These are phyloP conservation scores for Myotis vivesi DNA, from an alignment of 2,797 vertebrate species.

Conservation along the genomic window DNA sequence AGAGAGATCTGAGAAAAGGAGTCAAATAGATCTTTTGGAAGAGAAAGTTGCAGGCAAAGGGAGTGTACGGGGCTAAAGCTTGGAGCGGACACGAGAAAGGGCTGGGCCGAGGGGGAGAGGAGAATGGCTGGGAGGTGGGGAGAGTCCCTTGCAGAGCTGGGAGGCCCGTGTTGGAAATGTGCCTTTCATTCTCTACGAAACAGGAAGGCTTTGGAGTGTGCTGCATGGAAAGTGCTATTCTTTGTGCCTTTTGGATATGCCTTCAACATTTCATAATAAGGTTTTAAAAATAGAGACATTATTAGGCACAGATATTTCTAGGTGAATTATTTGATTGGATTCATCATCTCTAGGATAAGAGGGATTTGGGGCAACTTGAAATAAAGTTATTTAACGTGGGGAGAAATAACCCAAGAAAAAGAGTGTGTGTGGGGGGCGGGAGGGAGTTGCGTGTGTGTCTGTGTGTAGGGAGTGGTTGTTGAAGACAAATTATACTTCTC, in stretches of 20 bases:
- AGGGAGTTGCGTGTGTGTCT: not conserved
- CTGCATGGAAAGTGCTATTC: not conserved
- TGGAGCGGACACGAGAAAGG: not conserved
- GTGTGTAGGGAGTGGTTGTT: not conserved
- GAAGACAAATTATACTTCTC: not conserved
- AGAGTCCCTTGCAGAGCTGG: not conserved
- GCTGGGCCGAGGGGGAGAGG: not conserved
- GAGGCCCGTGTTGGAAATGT: too few species aligned
- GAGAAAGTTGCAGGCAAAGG: not conserved
- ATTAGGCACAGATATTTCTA: not conserved
- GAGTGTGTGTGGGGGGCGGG: not conserved
- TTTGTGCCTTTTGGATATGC: not conserved
- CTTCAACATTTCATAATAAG: not conserved
- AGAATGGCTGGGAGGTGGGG: not conserved
- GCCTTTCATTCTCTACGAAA: not conserved
- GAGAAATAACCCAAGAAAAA: not conserved
- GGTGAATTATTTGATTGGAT: not conserved
- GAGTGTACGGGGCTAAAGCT: fast-evolving
- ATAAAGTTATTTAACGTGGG: not conserved
- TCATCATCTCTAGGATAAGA: not conserved
- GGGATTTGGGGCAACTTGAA: not conserved
- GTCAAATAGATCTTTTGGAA: not conserved
- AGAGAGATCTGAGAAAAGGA: not conserved
- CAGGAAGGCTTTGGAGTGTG: not conserved
- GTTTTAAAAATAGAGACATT: not conserved